A percentile compares a stretch with the other conserved stretches of the same genome.
phyloP scores from a whole-genome alignment of 2,797 vertebrate genomes.

The Pseudotriccus pelzelni region DNA sequence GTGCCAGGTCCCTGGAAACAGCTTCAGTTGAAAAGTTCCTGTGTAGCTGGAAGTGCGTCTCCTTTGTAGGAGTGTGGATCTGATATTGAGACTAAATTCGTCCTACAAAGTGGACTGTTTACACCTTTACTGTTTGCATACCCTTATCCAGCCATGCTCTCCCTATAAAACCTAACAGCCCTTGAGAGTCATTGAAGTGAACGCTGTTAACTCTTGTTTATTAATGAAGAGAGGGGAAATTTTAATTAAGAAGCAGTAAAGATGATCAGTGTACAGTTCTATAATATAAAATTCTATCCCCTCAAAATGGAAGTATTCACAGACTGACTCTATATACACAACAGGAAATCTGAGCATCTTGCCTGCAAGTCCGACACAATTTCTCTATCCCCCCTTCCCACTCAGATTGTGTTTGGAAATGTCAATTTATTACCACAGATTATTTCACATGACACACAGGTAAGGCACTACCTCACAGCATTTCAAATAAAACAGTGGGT shows the following conservation, averaged over 20 bases:
- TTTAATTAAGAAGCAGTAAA: not conserved
- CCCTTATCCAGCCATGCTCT: not conserved
- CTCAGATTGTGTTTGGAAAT: not conserved
- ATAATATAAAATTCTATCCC: not conserved
- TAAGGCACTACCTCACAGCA: not conserved
- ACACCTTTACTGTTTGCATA: not conserved
- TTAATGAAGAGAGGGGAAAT: not conserved
- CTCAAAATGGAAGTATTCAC: not conserved
- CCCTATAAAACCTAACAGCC: not conserved
- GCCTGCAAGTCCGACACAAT: not conserved
- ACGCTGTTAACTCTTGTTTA: not conserved
- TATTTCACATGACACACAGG: rapidly evolving
- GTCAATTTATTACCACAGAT: rapidly evolving
- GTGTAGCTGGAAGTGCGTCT: not conserved
- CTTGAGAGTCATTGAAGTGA: not conserved
- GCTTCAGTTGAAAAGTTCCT: not conserved
- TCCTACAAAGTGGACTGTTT: not conserved
- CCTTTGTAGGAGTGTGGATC: not conserved
- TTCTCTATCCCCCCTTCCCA: not conserved
- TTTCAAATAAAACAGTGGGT: not conserved
- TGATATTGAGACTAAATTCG: not conserved
- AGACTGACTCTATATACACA: not conserved
- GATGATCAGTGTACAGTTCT: not conserved
- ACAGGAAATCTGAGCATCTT: not conserved
- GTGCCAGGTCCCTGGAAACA: not conserved